Percentiles rank a stretch among this genome's conserved stretches.
Conservation (phyloP, 2,797 vertebrate genomes). For the Gallinago nigripennis region DNA sequence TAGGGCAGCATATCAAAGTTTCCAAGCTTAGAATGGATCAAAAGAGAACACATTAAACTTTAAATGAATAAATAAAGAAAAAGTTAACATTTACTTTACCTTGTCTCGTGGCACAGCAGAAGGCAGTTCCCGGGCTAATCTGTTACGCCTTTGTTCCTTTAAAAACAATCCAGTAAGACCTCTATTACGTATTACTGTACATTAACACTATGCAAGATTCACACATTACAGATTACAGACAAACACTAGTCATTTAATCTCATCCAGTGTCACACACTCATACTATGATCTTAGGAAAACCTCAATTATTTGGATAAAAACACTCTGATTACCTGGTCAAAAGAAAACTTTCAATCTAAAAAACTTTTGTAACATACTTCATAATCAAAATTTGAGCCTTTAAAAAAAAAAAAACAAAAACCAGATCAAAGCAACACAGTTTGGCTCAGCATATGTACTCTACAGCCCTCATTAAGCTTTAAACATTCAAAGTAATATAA, state of each 20-base stretch:
- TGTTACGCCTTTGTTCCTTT: conserved; percentile 94
- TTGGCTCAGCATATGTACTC: background rate
- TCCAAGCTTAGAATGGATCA: background rate
- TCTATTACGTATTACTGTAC: conserved; percentile 4
- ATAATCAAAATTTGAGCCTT: background rate
- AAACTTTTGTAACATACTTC: background rate
- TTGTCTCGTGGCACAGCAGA: conserved; percentile 89
- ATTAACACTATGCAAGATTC: background rate
- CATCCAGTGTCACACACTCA: background rate
- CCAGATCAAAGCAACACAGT: background rate
- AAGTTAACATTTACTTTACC: conserved; percentile 74
- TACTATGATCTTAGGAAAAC: background rate
- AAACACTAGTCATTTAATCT: background rate
- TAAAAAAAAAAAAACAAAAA: background rate
- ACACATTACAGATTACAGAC: background rate
- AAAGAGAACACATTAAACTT: background rate
- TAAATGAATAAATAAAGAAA: background rate
- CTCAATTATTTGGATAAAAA: background rate
- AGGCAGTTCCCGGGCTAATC: conserved; percentile 89
- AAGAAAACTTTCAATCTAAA: background rate
- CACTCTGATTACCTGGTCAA: background rate
- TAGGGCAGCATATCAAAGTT: background rate
- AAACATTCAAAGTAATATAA: background rate
- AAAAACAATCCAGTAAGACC: conserved; percentile 50
- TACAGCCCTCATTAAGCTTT: background rate